These are phyloP conservation scores for Unio pictorum DNA, from an alignment of 2,888 invertebrate genomes.

Conservation along the genomic window DNA sequence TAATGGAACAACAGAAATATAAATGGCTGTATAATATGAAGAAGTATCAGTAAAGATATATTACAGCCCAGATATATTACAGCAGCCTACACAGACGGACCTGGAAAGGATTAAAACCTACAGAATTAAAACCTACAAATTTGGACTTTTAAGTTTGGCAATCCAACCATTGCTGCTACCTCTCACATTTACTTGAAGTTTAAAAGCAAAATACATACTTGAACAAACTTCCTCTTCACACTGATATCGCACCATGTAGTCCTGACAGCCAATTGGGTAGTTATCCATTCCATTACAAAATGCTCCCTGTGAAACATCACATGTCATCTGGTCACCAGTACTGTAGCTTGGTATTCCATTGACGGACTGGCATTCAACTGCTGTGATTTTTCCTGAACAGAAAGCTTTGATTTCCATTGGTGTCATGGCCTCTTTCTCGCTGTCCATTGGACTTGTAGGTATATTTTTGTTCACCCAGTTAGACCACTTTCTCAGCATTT, in stretches of 20 bases:
- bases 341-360: constrained; percentile 35
- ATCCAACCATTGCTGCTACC: no score
- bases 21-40: no score
- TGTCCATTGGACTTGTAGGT: constrained; percentile 27
- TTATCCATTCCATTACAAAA: constrained; percentile 74
- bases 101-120: no score
- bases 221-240: constrained; percentile 30
- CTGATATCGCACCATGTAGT: constrained; percentile 65
- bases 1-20: no score
- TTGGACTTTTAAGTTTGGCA: no score
- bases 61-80: no score
- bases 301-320: constrained; percentile 80
- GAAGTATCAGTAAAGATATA: no score
- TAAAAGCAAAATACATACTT: constrained; percentile 19
- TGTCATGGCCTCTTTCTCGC: constrained; percentile 47
- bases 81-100: no score
- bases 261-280: constrained; percentile 53
- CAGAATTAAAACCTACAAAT: no score
- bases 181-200: no score
- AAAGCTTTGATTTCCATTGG: constrained; percentile 27
- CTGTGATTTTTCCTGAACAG: constrained; percentile 34
- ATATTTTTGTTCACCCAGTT: constrained; percentile 51
- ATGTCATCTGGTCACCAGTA: constrained; percentile 49
- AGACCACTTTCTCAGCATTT: constrained; percentile 40
- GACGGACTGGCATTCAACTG: constrained; percentile 54